A percentile compares a stretch with the other conserved stretches of the same genome.
These are phyloP conservation scores for Coenonympha arcania DNA, from an alignment of 2,888 invertebrate genomes.

Conservation along the genomic window DNA sequence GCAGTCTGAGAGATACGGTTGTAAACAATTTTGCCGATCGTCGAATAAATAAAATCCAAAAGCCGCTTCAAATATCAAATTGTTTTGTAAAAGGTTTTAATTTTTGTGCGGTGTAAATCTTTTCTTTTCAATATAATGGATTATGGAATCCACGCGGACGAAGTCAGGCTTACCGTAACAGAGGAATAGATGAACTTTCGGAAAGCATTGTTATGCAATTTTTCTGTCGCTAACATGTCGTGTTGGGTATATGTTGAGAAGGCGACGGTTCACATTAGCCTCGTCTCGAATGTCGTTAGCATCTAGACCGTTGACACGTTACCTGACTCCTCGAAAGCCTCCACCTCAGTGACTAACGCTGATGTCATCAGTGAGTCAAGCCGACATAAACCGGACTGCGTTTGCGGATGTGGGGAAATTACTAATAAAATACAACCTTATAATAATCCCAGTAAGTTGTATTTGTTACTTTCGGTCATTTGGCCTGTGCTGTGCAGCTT, in stretches of 20 bases:
- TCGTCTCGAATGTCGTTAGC: conserved; percentile 1
- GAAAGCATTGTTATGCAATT: neutral
- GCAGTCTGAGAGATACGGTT: too few species aligned
- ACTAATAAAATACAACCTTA: conserved; percentile 7
- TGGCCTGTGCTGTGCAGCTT: neutral
- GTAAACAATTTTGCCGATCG: too few species aligned
- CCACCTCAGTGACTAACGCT: conserved; percentile 18
- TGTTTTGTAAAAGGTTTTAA: too few species aligned
- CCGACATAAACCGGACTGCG: conserved; percentile 24
- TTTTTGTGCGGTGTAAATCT: too few species aligned
- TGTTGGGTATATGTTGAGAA: neutral
- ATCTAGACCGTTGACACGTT: conserved; percentile 4
- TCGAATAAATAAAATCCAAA: too few species aligned
- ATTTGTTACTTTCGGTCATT: neutral
- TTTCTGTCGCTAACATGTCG: neutral
- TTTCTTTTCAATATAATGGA: too few species aligned
- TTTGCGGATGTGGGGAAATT: conserved; percentile 16
- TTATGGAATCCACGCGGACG: too few species aligned
- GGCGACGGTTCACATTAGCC: neutral
- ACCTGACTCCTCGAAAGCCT: conserved; percentile 23
- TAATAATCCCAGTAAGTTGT: too few species aligned
- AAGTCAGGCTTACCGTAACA: too few species aligned
- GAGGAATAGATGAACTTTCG: too few species aligned
- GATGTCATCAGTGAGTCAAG: conserved; percentile 27
- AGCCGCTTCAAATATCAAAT: too few species aligned